Evolutionary conservation across 2,797 vertebrate species (phyloP).

Genomic region (Martes flavigula): DNA sequence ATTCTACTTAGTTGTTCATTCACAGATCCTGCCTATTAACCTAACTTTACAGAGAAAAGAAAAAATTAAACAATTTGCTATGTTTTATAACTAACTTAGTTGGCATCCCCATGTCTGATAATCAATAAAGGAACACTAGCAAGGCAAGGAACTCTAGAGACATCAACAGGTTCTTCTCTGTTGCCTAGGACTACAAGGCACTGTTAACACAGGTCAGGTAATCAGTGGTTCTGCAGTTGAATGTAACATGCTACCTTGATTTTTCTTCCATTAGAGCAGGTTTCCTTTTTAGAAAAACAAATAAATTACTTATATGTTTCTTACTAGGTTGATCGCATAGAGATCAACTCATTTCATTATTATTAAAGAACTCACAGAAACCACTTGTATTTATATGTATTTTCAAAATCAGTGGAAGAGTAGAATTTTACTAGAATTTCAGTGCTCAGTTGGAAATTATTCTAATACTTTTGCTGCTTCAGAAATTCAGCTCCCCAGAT

Average conservation of each 20-base stretch:
- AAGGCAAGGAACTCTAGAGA: background rate
- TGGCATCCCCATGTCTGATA: background rate
- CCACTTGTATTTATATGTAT: background rate
- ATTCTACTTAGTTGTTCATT: background rate
- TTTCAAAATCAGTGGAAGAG: constrained; percentile 50
- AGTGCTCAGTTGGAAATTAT: constrained; percentile 26
- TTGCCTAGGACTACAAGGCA: constrained; percentile 13
- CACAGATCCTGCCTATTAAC: background rate
- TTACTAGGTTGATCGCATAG: background rate
- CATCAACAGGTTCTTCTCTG: constrained; percentile 46
- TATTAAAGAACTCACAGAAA: background rate
- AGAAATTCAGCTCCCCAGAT: constrained; percentile 38
- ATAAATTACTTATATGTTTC: background rate
- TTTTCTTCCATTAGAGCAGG: background rate
- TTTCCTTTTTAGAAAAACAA: constrained; percentile 39
- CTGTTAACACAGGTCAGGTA: background rate
- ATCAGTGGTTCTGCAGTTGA: constrained; percentile 15
- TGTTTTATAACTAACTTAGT: background rate
- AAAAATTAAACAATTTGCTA: background rate
- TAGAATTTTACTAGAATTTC: constrained; percentile 12
- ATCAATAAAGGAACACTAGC: background rate
- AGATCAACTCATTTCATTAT: background rate
- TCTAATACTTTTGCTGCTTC: background rate
- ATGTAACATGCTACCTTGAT: background rate
- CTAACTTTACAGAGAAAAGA: background rate